Evolutionary conservation across 2,888 invertebrate species (phyloP), one percentile per base, ranked within the genome.

Genomic region (Ochropleura leucogaster): DNA sequence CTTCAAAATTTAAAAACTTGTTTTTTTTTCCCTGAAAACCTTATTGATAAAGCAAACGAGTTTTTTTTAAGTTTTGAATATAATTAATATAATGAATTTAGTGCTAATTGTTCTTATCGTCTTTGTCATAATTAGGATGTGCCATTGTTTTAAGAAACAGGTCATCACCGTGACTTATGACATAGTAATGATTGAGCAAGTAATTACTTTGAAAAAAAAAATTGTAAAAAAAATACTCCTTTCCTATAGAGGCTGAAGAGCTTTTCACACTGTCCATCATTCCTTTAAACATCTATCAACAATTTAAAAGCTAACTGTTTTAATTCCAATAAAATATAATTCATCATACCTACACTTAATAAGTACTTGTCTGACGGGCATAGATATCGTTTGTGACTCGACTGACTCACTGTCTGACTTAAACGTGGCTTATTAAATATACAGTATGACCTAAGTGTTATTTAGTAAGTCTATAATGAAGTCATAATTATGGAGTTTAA

Each of bases 321-420:
- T 46, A 51, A 30, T 57, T 53, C 14, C 44, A 7, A 57, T 40
- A 7, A 62, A 30, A 30, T 30, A 62, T 68, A 3, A 69, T 63
- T 44, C 30, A 65, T 12, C 10, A 46, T 53, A 59, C 40, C 16
- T 12, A 80, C 47, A 81, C 71, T n/a, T 84, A 81, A 71, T 81
- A 42, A 3, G 46, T 3, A 42, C 70, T 16, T 47, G 55, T 62
- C 1, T 44, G 84, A 57, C 64, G 60, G 40, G 10, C 60, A 65
- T 51, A 60, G 46, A n/a, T 73, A 70, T 73, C 46, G 44, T 16
- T 62, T 62, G 30, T 73, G 80, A 68, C 57, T 70, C 40, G 6
- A 57, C 20, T 75, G 55, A 73, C 44, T 83, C 83, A 68, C 20
- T 14, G 59, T 6, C n/a, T 60, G 68, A 62, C 59, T 20, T 72